These are phyloP conservation scores for Cavia porcellus DNA, from an alignment of 2,113 vertebrate species.

Conservation along the genomic window DNA sequence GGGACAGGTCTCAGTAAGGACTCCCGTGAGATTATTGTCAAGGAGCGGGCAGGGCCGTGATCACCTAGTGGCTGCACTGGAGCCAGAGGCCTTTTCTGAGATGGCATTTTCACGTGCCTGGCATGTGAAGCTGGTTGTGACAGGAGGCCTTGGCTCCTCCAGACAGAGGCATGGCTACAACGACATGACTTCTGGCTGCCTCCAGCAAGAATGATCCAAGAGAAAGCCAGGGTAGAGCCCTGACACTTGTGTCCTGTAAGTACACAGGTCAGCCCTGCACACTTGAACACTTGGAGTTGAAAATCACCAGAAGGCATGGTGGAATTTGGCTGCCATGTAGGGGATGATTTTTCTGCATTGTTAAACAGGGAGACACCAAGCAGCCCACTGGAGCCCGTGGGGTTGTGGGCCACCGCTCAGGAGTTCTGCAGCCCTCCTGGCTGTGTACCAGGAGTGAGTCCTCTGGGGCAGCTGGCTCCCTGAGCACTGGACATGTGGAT, in stretches of 20 bases:
- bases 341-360: background rate
- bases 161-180: background rate
- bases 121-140: background rate
- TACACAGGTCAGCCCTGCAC: background rate
- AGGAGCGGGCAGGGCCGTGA: background rate
- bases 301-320: background rate
- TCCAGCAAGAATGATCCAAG: background rate
- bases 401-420: background rate
- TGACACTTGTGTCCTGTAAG: accelerated
- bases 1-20: background rate
- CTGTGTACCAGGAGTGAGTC: constrained; percentile 73
- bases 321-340: background rate
- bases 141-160: background rate
- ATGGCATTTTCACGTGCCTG: background rate
- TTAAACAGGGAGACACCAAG: background rate
- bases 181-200: background rate
- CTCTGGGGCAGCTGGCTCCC: background rate
- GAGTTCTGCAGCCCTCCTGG: background rate
- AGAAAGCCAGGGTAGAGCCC: background rate
- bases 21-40: background rate
- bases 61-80: accelerated
- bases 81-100: background rate
- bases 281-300: background rate
- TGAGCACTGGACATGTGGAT: background rate
- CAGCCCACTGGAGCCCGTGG: background rate